Conservation (phyloP, 2,888 invertebrate genomes). For the Drosophila meridiana region DNA sequence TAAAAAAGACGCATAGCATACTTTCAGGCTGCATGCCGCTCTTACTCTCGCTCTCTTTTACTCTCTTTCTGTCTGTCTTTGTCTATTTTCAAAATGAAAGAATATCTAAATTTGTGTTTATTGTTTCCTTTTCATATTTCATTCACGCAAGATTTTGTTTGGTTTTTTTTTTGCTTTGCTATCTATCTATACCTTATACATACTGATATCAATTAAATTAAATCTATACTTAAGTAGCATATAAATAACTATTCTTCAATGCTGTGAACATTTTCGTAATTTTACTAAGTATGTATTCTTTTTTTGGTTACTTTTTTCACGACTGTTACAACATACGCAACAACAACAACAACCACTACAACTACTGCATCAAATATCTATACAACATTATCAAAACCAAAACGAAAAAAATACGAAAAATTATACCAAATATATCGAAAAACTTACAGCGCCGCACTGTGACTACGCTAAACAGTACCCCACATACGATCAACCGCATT, state of each 20-base stretch:
- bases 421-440: constrained; percentile 64
- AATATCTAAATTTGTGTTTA: neutral
- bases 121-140: constrained; percentile 1
- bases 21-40: constrained; percentile 57
- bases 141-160: constrained; percentile 42
- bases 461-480: constrained; percentile 86
- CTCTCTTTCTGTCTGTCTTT: constrained; percentile 22
- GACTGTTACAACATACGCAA: constrained; percentile 64
- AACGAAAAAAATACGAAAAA: constrained; percentile 43
- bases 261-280: constrained; percentile 68
- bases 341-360: constrained; percentile 47
- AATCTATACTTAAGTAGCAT: constrained; percentile 54
- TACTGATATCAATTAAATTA: constrained; percentile 29
- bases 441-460: constrained; percentile 86
- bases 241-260: constrained; percentile 54
- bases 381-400: constrained; percentile 57
- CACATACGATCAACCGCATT: constrained; percentile 86
- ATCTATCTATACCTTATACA: constrained; percentile 21
- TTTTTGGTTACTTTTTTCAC: constrained; percentile 75
- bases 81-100: constrained; percentile 8
- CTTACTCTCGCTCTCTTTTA: constrained; percentile 27
- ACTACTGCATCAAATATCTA: constrained; percentile 48
- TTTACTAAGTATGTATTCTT: constrained; percentile 68
- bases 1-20: constrained; percentile 49
- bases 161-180: constrained; percentile 49